Evolutionary conservation across 2,888 invertebrate genomes (phyloP), one percentile per base, ranked within the genome.

Genomic region (Neoascia interrupta): DNA sequence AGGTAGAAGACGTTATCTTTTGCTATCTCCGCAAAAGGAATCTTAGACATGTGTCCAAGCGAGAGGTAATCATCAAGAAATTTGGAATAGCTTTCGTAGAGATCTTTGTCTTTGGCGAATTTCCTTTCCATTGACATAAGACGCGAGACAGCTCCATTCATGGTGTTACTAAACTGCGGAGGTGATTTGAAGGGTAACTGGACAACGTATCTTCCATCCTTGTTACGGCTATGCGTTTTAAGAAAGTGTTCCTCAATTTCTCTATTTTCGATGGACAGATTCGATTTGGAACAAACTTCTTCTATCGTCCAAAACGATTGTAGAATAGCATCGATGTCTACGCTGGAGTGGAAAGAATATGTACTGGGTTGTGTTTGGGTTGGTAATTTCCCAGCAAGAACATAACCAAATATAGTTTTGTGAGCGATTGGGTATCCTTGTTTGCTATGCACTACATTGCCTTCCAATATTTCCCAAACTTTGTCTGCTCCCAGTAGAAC

Each of bases 301-400:
- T 26, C 26, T 5, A 26, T 4, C 8, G 4, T 60, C 66, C 70
- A 58, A 26, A 72, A 60, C n/a, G n/a, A n/a, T n/a, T n/a, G n/a
- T 19, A n/a, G 5, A 5, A 19, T 5, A 21, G n/a, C n/a, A n/a
- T n/a, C n/a, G n/a, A n/a, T n/a, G n/a, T n/a, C n/a, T n/a, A n/a
- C n/a, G n/a, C n/a, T n/a, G n/a, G n/a, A n/a, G n/a, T n/a, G n/a
- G n/a, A n/a, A n/a, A n/a, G n/a, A n/a, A n/a, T n/a, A n/a, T n/a
- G n/a, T n/a, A n/a, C n/a, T n/a, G n/a, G n/a, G n/a, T n/a, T n/a
- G n/a, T n/a, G n/a, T n/a, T n/a, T n/a, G n/a, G n/a, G n/a, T n/a
- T n/a, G n/a, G n/a, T n/a, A n/a, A n/a, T n/a, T n/a, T n/a, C n/a
- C n/a, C n/a, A n/a, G 47, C 23, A 13, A 15, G 3, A n/a, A 15